Base-by-base conservation (phyloP, 1,140 invertebrate genomes). In the Adelges cooleyi region DNA sequence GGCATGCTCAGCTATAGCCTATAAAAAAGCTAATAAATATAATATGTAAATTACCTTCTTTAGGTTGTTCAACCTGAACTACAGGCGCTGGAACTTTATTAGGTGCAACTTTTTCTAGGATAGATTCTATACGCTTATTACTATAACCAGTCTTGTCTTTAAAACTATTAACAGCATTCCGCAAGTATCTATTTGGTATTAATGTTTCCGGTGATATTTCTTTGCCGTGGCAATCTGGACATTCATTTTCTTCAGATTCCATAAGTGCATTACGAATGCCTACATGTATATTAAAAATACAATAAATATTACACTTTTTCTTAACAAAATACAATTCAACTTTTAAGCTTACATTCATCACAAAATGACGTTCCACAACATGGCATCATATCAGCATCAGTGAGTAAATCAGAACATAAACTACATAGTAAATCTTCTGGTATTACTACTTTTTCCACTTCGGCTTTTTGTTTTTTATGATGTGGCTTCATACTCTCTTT, bases 311-410 rank as follows among this genome's bases (percentile, higher is more conserved):
- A 15, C 38, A 62, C 84, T 87, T 65, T 92, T 81, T 89, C 90
- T 92, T 67, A 18, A 65, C n/a, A n/a, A 23, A 51, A 29, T 29
- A 56, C 17, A 66, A 65, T 10, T n/a, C 17, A 66, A 65, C 4
- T n/a, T 50, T 29, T 18, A 67, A 25, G 77, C 85, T 83, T 83
- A 91, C 95, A 98, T 77, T 98, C 94, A 79, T 98, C 95, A 78
- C 95, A 99, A 77, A 95, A 98, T 23, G 92, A 95, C 75, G 92
- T 92, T 17, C 92, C 94, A 76, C 95, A 99, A 73, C 95, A 98
- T 1, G 92, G 91, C 74, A 95, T 94, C 81, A 97, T 87, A 13
- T 98, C 92, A 59, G 95, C 94, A 79, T 98, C 95, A 0, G 86
- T 86, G 56, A 98, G 80, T n/a, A 98, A 76, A 76, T 96, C 91